Evolutionary conservation across 2,113 vertebrate species (phyloP), one percentile per base, ranked within the genome.

Genomic region (Rhea americana): DNA sequence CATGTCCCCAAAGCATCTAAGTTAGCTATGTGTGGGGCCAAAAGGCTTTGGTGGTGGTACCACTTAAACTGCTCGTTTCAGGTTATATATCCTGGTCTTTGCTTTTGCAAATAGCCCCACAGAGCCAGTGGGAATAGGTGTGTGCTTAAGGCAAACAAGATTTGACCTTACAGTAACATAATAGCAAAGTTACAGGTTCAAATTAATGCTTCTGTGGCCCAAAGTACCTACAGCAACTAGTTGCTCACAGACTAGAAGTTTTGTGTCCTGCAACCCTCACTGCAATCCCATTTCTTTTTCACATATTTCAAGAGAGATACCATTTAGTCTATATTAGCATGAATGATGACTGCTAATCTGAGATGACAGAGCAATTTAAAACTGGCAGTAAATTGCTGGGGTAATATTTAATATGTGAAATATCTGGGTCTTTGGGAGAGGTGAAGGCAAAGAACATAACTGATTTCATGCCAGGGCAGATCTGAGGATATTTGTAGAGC

Each of bases 331-430:
- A 86, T 76, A 77, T 93, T 89, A 93, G 76, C 62, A 53, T 91
- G 94, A 95, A 78, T 76, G 90, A 93, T 82, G 91, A 93, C 73
- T 58, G 53, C 73, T 95, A 93, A 94, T 91, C 91, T 82, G 82
- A 91, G 82, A 75, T 84, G 93, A 90, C 94, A 96, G 85, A 84
- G 55, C 82, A 93, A 93, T 91, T 95, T 93, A 78, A 67, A 95
- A 41, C 73, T 87, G 91, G 91, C 91, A 80, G 62, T 68, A 85
- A 75, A 59, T 65, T 86, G 76, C 90, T 83, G 91, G 87, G 76
- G 89, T 74, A 86, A 78, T 91, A 91, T 53, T 79, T 93, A 28
- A 91, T 93, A 66, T 68, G 66, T 70, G 85, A 93, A 88, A 90
- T 58, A 48, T 91, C 90, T 90, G 87, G 71, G 94, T 93, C 1